Conservation (phyloP, 2,113 vertebrate genomes). For the Sebastes schlegelii region DNA sequence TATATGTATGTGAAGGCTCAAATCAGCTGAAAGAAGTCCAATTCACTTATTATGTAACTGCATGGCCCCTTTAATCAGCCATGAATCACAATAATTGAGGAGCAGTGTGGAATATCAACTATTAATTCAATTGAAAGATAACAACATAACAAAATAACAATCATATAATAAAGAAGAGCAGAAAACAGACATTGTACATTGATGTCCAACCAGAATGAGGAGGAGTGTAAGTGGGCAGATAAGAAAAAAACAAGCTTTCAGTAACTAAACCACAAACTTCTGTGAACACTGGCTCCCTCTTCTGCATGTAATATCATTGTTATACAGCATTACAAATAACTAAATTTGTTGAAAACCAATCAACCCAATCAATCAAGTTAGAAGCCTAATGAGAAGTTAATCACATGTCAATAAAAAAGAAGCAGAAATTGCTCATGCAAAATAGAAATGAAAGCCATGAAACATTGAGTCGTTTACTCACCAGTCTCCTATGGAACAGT, state of each 20-base stretch:
- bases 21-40: conserved; percentile 9
- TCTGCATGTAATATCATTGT: background rate
- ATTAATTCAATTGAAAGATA: background rate
- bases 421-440: background rate
- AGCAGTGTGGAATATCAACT: background rate
- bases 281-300: background rate
- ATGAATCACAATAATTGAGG: background rate
- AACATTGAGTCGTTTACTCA: conserved; percentile 66
- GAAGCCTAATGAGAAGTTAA: background rate
- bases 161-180: background rate
- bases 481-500: conserved; percentile 76
- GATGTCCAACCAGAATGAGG: background rate
- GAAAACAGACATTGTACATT: background rate
- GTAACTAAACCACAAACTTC: background rate
- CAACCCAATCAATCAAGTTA: background rate
- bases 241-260: background rate
- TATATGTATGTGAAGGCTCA: conserved; percentile 7
- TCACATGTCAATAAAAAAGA: background rate
- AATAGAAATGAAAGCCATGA: conserved; percentile 11
- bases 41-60: background rate
- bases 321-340: background rate
- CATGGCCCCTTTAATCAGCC: background rate
- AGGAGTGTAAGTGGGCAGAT: background rate
- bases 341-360: background rate
- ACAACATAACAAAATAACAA: background rate